Evolutionary conservation across 2,113 vertebrate genomes (phyloP), one percentile per base, ranked within the genome.

Genomic region (Passerina amoena): DNA sequence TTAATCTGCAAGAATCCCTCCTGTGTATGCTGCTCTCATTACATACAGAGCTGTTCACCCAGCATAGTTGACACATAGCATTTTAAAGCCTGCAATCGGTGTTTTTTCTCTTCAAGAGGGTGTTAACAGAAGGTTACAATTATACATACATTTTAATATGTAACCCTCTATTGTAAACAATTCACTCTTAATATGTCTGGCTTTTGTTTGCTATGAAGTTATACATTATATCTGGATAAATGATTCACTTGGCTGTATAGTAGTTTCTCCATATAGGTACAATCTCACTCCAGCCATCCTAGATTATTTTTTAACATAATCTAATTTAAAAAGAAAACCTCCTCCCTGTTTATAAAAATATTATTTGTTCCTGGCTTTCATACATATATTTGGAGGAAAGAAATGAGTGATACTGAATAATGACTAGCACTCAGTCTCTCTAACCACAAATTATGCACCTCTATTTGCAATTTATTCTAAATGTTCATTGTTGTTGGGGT

Each of bases 111-210:
- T 93, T 94, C 61, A 64, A 86, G 73, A 86, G 38, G 30, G 48
- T 95, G 79, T 82, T 97, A 93, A 77, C 57, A 79, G 83, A 78
- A 91, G 83, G 90, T 94, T 96, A 88, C 86, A 91, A 94, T 97
- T 95, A 95, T 91, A 77, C 60, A 73, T 89, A 47, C n/a, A 51
- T 96, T 96, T 97, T 97, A 97, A 97, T 96, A 96, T 88, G 84
- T 97, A 97, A 97, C 94, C 72, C 27, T 90, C 70, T 87, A 81
- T 91, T 94, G 94, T 95, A 97, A 97, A 94, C 95, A 95, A 63
- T 94, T 96, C 76, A 90, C 78, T 87, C 54, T 90, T 91, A 86
- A 75, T 81, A 92, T 31, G 79, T 80, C 95, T 97, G 92, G 61
- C 71, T 90, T 93, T 96, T 97, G 88, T 96, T 96, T 96, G 90